Conservation (phyloP, 2,888 invertebrate species). For the Pocota personata region DNA sequence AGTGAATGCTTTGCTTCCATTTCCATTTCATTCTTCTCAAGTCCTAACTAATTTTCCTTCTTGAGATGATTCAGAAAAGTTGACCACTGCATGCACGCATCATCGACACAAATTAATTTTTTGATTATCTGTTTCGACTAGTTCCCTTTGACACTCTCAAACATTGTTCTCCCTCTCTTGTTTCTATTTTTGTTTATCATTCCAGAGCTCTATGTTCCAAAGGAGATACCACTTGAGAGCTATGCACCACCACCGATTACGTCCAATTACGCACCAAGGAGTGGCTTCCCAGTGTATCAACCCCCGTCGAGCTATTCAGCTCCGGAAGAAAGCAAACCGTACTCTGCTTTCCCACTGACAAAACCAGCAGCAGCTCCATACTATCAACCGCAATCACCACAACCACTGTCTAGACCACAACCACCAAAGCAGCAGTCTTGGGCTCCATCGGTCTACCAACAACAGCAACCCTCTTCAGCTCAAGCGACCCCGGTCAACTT, state of each 20-base stretch:
- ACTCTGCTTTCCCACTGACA: constrained; percentile 69
- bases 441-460: constrained; percentile 76
- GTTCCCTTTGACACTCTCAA: not conserved
- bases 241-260: constrained; percentile 80
- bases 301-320: constrained; percentile 30
- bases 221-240: constrained; percentile 81
- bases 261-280: constrained; percentile 83
- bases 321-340: constrained; percentile 23
- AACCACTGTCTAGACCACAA: constrained; percentile 80
- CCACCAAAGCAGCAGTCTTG: constrained; percentile 81
- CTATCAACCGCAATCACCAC: constrained; percentile 81
- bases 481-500: constrained; percentile 77
- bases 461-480: constrained; percentile 68
- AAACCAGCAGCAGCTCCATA: constrained; percentile 28
- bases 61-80: not conserved
- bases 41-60: not conserved
- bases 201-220: constrained; percentile 81
- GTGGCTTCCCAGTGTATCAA: constrained; percentile 76
- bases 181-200: constrained; percentile 11
- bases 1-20: constrained; percentile 51
- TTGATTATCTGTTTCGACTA: not conserved
- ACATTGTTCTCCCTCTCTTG: not conserved
- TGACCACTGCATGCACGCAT: not conserved
- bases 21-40: not conserved
- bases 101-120: not conserved